Base-by-base conservation (phyloP, 2,797 vertebrate species). In the Scolopax rusticola region DNA sequence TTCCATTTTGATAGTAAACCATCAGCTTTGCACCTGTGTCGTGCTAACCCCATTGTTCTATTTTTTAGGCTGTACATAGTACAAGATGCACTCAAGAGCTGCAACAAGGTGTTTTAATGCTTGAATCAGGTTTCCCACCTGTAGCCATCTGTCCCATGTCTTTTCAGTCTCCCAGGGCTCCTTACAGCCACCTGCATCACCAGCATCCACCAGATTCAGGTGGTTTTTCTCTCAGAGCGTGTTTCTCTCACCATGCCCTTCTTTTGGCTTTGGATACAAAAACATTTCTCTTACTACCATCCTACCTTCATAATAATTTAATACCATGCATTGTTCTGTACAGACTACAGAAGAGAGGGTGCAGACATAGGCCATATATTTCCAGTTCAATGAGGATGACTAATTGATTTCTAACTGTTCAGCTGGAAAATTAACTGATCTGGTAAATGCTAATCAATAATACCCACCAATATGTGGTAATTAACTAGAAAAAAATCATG, bases 401-500 rank as follows among this genome's bases (percentile, higher is more conserved):
- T 63, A 83, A 95, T 87, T 84, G 90, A 94, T 87, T 95, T 82
- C 59, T 68, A 84, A 70, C 74, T 60, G 53, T 77, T 94, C 84
- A 84, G 57, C 88, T 78, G 59, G 74, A 95, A 96, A 96, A 94
- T 83, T 1, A 96, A 93, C 81, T 54, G 45, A 95, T 84, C 68
- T 80, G 64, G 54, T 95, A 96, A 97, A 94, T 33, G 68, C 28
- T 92, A 90, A 95, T 95, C 94, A 89, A 94, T 97, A 93, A 80
- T 78, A 38, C 12, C 54, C 15, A 12, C 36, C 68, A 15, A 94
- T 83, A 71, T 0, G 12, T 50, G 75, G 71, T 80, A 95, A 95
- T 93, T 82, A 96, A 87, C 90, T 71, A 87, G 87, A 32, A 90
- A 71, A 95, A 48, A 57, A 7, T 4, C 25, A 64, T 9, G 40